These are phyloP conservation scores for Xanthia icteritia DNA, from an alignment of 2,888 invertebrate species.

Conservation along the genomic window DNA sequence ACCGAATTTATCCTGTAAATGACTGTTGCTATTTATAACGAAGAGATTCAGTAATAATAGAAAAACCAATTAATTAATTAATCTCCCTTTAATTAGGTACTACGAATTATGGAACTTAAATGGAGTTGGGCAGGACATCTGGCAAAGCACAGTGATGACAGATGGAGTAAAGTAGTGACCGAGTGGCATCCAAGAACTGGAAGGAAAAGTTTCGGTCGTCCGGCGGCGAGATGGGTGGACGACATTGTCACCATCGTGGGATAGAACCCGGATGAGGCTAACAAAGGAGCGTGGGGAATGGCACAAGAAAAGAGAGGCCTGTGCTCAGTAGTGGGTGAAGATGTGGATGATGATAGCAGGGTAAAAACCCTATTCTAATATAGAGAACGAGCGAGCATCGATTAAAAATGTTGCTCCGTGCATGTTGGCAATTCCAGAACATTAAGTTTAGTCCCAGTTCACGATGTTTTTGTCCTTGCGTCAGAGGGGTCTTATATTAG, in stretches of 20 bases:
- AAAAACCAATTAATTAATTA: neutral
- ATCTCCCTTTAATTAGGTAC: neutral
- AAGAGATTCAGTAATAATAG: neutral
- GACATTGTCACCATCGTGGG: neutral
- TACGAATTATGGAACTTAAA: neutral
- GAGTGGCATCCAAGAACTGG: neutral
- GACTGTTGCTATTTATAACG: neutral
- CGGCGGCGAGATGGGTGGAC: neutral
- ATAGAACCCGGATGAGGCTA: neutral
- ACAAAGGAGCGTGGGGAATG: neutral
- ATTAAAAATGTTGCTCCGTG: neutral
- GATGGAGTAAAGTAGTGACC: neutral
- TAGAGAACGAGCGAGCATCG: neutral
- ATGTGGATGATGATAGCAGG: neutral
- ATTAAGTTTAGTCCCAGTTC: neutral
- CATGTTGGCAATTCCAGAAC: neutral
- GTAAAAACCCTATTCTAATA: neutral
- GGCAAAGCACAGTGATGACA: neutral
- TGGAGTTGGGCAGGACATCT: neutral
- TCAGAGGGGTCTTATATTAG: neutral
- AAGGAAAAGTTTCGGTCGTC: neutral
- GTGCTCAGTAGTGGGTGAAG: neutral
- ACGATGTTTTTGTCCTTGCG: neutral
- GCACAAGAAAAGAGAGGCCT: neutral
- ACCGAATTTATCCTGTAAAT: conserved; percentile 11